A percentile compares a stretch with the other conserved stretches of the same genome.
phyloP scores from a whole-genome alignment of 2,113 vertebrate species.

The Leuciscus idus region DNA sequence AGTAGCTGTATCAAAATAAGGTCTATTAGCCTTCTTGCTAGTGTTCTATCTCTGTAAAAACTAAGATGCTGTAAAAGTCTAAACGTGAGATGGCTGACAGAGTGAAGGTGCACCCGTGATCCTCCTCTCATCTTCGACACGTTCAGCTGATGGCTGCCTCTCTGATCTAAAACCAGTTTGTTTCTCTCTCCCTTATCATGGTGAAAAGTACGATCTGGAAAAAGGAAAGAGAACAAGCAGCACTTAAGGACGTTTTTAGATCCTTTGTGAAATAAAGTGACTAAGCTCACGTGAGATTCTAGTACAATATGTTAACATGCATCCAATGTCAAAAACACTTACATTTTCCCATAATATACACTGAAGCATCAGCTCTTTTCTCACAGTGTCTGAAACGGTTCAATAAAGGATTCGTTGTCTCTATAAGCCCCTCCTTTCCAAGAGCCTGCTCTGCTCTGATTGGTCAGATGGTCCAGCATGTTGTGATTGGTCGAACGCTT shows the following conservation, averaged over 20 bases:
- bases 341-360: no score
- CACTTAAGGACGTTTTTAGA: neutral
- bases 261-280: neutral
- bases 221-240: neutral
- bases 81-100: neutral
- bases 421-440: no score
- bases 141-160: neutral
- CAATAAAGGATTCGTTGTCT: no score
- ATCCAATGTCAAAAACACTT: no score
- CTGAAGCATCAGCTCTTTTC: no score
- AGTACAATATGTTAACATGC: neutral
- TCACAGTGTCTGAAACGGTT: no score
- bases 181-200: neutral
- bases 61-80: neutral
- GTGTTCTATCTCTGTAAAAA: neutral
- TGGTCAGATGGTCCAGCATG: no score
- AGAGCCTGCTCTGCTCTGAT: no score
- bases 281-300: neutral
- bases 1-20: neutral
- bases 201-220: neutral
- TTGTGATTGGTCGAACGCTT: no score
- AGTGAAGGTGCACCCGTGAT: neutral
- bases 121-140: neutral
- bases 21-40: neutral
- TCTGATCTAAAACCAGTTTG: constrained; percentile 16